Conservation (phyloP, 2,113 vertebrate species). For the Hypocryptadius cinnamomeus region DNA sequence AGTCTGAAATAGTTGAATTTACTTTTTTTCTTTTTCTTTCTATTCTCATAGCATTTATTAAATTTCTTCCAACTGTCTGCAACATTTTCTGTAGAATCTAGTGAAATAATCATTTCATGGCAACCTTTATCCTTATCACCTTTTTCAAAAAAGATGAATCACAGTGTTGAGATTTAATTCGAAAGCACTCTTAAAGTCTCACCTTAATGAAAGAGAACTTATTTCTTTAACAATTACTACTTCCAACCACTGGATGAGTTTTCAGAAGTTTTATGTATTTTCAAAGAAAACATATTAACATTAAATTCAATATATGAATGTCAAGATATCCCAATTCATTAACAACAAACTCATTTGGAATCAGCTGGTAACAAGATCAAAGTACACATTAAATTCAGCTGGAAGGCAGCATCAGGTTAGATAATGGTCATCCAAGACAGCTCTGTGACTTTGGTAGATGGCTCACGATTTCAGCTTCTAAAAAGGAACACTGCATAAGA, state of each 20-base stretch:
- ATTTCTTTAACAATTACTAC: not conserved
- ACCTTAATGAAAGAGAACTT: not conserved
- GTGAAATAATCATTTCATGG: constrained; percentile 5
- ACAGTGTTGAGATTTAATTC: not conserved
- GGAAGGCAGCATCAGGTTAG: not conserved
- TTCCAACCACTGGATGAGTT: not conserved
- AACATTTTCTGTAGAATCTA: not conserved
- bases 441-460: not conserved
- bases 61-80: not conserved
- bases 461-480: not conserved
- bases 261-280: not conserved
- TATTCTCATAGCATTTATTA: not conserved
- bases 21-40: not conserved
- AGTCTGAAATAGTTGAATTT: not conserved
- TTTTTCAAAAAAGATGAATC: not conserved
- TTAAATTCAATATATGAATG: not conserved
- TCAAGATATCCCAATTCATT: not conserved
- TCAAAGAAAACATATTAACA: not conserved
- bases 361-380: not conserved
- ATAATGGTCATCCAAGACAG: not conserved
- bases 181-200: not conserved
- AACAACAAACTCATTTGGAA: not conserved
- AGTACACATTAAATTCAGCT: not conserved
- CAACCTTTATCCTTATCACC: not conserved
- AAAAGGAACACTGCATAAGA: not conserved